Percentiles rank a stretch among this genome's conserved stretches.
Evolutionary conservation across 1,140 invertebrate genomes (phyloP).

Genomic region (Aphelenchoides fujianensis): DNA sequence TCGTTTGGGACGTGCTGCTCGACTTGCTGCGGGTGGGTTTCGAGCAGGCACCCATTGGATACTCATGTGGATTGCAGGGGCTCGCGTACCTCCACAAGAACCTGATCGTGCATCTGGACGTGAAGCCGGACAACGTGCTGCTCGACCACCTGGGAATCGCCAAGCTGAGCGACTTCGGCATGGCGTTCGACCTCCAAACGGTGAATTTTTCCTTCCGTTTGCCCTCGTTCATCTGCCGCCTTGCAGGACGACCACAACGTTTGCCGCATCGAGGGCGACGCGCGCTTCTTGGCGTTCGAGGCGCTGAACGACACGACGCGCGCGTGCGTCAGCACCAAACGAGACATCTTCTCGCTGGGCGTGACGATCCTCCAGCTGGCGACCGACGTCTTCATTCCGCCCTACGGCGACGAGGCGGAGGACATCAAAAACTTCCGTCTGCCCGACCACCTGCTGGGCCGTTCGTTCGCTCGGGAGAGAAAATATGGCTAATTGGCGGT

Average conservation of each 20-base stretch:
- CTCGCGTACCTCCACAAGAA: constrained; percentile 71
- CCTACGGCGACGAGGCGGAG: constrained; percentile 72
- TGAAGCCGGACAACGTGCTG: constrained; percentile 76
- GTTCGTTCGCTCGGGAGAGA: constrained; percentile 60
- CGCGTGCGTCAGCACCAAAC: constrained; percentile 64
- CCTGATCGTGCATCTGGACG: constrained; percentile 73
- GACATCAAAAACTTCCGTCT: constrained; percentile 67
- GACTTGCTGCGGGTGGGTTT: constrained; percentile 64
- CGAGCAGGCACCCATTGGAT: neutral
- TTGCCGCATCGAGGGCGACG: constrained; percentile 70
- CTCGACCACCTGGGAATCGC: constrained; percentile 68
- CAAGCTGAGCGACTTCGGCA: constrained; percentile 75
- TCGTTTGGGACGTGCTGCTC: constrained; percentile 67
- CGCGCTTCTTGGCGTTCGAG: constrained; percentile 75
- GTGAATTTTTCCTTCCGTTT: constrained; percentile 24
- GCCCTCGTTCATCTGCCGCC: neutral
- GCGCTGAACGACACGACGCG: constrained; percentile 69
- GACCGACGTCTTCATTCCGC: constrained; percentile 72
- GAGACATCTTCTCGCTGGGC: constrained; percentile 71
- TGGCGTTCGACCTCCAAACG: constrained; percentile 69
- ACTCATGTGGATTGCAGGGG: constrained; percentile 62
- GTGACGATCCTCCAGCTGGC: constrained; percentile 74
- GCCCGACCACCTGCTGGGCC: constrained; percentile 66
- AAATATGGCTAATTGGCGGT: neutral
- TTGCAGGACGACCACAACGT: constrained; percentile 36